Evolutionary conservation across 2,113 vertebrate species (phyloP).

Genomic region (Thymallus thymallus): DNA sequence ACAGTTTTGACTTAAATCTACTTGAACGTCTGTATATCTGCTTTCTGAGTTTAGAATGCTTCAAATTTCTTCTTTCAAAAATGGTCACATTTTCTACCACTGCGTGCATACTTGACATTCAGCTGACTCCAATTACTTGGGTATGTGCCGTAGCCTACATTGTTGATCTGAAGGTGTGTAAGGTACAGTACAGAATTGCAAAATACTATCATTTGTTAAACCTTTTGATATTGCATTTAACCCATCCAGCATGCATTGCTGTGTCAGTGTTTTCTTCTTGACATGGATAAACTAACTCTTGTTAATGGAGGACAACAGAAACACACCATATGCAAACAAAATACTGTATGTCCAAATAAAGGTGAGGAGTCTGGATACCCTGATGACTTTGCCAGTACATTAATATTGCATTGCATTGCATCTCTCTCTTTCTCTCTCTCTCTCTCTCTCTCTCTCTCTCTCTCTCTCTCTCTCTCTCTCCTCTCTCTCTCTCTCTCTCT

Average conservation of each 20-base stretch:
- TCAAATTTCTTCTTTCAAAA: too few relatives aligned
- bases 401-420: background rate
- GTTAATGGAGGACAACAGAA: background rate
- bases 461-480: background rate
- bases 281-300: background rate
- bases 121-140: too few relatives aligned
- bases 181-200: background rate
- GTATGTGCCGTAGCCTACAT: too few relatives aligned
- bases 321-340: background rate
- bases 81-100: too few relatives aligned
- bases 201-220: background rate
- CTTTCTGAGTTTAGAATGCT: too few relatives aligned
- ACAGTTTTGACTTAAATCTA: too few relatives aligned
- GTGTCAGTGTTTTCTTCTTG: background rate
- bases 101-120: too few relatives aligned
- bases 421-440: background rate
- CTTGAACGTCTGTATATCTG: too few relatives aligned
- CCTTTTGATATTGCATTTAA: background rate
- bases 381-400: background rate
- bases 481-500: background rate
- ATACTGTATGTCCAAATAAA: conserved; percentile 1
- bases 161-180: too few relatives aligned
- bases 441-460: background rate
- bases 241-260: background rate
- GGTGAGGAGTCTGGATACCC: background rate